Conservation (phyloP, 2,797 vertebrate genomes). For the Pterois miles region DNA sequence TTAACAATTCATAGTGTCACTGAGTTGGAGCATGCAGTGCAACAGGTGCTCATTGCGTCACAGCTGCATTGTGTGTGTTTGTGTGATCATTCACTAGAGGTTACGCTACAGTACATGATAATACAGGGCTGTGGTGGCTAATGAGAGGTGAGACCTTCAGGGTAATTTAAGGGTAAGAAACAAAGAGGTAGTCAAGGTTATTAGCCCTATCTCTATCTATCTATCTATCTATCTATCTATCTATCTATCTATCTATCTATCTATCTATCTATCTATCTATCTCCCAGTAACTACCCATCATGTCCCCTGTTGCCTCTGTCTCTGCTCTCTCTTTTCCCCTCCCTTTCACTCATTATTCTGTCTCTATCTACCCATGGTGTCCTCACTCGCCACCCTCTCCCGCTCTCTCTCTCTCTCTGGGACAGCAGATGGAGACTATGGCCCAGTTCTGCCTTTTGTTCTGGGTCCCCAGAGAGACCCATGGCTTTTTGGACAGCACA, state of each 20-base stretch:
- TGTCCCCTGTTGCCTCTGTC: conserved; percentile 19
- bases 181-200: conserved; percentile 11
- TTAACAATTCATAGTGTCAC: conserved; percentile 88
- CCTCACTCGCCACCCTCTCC: conserved; percentile 53
- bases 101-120: conserved; percentile 54
- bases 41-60: conserved; percentile 88
- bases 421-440: conserved; percentile 99
- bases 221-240: conserved; percentile 9
- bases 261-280: conserved; percentile 12
- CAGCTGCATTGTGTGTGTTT: conserved; percentile 64
- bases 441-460: conserved; percentile 98
- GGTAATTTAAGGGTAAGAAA: conserved; percentile 33
- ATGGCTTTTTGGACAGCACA: conserved; percentile 81
- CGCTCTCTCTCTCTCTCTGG: conserved; percentile 76
- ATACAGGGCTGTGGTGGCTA: conserved; percentile 41
- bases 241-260: conserved; percentile 23
- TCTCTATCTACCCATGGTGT: conserved; percentile 54
- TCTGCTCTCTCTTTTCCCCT: conserved; percentile 18
- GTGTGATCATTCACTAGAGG: conserved; percentile 46
- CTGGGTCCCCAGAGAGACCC: conserved; percentile 91
- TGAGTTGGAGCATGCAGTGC: conserved; percentile 79
- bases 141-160: conserved; percentile 45
- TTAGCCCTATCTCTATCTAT: neutral
- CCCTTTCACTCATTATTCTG: conserved; percentile 57
- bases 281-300: conserved; percentile 7